Percentiles rank a stretch among this genome's conserved stretches.
Evolutionary conservation across 1,140 invertebrate genomes (phyloP).

Genomic region (Zophobas morio): DNA sequence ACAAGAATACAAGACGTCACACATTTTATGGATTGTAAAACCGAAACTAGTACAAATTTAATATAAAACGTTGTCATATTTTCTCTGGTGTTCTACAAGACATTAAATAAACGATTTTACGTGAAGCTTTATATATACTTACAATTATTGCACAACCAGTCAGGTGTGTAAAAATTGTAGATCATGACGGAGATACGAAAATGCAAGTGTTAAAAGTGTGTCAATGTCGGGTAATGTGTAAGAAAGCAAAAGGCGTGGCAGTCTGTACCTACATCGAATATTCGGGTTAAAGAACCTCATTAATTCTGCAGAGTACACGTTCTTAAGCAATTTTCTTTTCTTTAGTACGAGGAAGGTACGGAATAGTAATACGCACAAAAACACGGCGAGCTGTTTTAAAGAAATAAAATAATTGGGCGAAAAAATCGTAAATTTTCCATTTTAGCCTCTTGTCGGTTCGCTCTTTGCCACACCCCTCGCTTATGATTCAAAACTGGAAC

Average conservation of each 20-base stretch:
- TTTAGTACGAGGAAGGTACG: slow-evolving; percentile 11
- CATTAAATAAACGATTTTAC: too few relatives aligned
- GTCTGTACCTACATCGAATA: slow-evolving; percentile 39
- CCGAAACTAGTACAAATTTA: too few relatives aligned
- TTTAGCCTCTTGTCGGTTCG: background rate
- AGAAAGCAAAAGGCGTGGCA: slow-evolving; percentile 48
- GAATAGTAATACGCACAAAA: slow-evolving; percentile 5
- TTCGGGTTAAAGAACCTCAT: slow-evolving; percentile 40
- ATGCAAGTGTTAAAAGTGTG: slow-evolving; percentile 44
- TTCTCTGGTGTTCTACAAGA: too few relatives aligned
- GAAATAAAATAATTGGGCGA: background rate
- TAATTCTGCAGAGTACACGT: slow-evolving; percentile 29
- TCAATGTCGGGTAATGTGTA: slow-evolving; percentile 46
- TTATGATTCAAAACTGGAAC: slow-evolving; percentile 16
- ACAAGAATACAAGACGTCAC: too few relatives aligned
- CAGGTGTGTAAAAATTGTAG: slow-evolving; percentile 2
- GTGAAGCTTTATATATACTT: too few relatives aligned
- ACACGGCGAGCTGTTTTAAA: background rate
- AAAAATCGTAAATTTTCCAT: slow-evolving; percentile 5
- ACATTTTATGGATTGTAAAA: too few relatives aligned
- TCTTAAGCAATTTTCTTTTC: slow-evolving; percentile 31
- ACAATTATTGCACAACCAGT: slow-evolving; percentile 15
- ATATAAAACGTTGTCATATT: too few relatives aligned
- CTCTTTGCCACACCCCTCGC: slow-evolving; percentile 25
- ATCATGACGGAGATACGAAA: slow-evolving; percentile 34